Conservation (phyloP, 2,888 invertebrate genomes). For the Kuschelorhynchus macadamiae region DNA sequence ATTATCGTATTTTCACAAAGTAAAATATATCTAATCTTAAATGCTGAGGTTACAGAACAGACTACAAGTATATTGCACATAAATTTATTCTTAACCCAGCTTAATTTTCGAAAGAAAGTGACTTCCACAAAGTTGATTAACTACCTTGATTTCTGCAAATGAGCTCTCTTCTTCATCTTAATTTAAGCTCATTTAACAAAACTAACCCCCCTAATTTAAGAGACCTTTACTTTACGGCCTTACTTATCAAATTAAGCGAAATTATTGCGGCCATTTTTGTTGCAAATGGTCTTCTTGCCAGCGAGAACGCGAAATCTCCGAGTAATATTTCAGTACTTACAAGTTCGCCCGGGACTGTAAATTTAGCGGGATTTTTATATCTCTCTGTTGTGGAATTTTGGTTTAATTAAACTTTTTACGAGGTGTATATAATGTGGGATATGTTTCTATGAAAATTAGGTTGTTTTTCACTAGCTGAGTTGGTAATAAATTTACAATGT, state of each 20-base stretch:
- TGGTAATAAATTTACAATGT: too few relatives aligned
- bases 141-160: too few relatives aligned
- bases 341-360: conserved; percentile 43
- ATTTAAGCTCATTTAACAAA: conserved; percentile 29
- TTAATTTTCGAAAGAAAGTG: too few relatives aligned
- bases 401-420: conserved; percentile 7
- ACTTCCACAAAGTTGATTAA: too few relatives aligned
- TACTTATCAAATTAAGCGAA: conserved; percentile 44
- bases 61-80: too few relatives aligned
- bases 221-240: conserved; percentile 39
- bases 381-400: conserved; percentile 22
- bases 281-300: conserved; percentile 38
- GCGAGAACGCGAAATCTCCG: conserved; percentile 39
- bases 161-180: conserved; percentile 21
- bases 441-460: too few relatives aligned
- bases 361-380: conserved; percentile 34
- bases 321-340: conserved; percentile 42
- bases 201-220: conserved; percentile 37
- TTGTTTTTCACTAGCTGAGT: too few relatives aligned
- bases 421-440: too few relatives aligned
- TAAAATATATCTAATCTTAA: too few relatives aligned
- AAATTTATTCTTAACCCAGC: not conserved
- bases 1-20: too few relatives aligned
- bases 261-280: conserved; percentile 47
- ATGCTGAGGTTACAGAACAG: too few relatives aligned